A percentile compares a stretch with the other conserved stretches of the same genome.
Evolutionary conservation across 2,797 vertebrate genomes (phyloP).

Genomic region (Hydrocynus forskahlii): DNA sequence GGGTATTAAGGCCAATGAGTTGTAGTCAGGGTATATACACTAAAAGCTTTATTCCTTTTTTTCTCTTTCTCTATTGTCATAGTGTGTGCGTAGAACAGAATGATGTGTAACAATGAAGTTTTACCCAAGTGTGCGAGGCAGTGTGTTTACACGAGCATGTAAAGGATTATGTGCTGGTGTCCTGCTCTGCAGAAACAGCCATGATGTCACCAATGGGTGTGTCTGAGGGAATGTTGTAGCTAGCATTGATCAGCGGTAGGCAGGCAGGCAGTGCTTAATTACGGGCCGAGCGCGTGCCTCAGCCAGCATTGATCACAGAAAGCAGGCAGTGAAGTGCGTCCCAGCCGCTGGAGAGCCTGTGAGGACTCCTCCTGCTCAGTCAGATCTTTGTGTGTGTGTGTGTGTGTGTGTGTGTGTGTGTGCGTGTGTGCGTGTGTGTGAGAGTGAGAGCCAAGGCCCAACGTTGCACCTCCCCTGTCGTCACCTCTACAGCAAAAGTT

Average conservation of each 20-base stretch:
- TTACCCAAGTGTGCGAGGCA: background rate
- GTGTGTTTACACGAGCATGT: background rate
- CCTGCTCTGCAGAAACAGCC: slow-evolving; percentile 21
- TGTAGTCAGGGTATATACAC: background rate
- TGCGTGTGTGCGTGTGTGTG: slow-evolving; percentile 1
- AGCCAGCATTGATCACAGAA: slow-evolving; percentile 52
- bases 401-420: slow-evolving; percentile 10
- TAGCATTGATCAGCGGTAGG: slow-evolving; percentile 49
- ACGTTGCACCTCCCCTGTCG: background rate
- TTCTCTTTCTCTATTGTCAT: background rate
- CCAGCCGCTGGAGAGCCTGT: background rate
- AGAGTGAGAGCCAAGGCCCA: background rate
- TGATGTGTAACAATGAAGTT: background rate
- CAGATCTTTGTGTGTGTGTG: slow-evolving; percentile 37
- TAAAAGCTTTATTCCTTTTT: background rate
- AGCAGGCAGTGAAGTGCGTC: slow-evolving; percentile 38
- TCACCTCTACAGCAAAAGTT: slow-evolving; percentile 6
- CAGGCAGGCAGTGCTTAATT: slow-evolving; percentile 52
- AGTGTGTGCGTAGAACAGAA: background rate
- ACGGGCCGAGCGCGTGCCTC: slow-evolving; percentile 33
- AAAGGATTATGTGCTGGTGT: slow-evolving; percentile 11
- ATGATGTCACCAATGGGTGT: slow-evolving; percentile 51
- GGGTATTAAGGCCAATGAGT: background rate
- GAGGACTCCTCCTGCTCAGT: slow-evolving; percentile 21
- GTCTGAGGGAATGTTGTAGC: slow-evolving; percentile 48